These are phyloP conservation scores for Channa striata DNA, from an alignment of 2,797 vertebrate genomes.

Conservation along the genomic window DNA sequence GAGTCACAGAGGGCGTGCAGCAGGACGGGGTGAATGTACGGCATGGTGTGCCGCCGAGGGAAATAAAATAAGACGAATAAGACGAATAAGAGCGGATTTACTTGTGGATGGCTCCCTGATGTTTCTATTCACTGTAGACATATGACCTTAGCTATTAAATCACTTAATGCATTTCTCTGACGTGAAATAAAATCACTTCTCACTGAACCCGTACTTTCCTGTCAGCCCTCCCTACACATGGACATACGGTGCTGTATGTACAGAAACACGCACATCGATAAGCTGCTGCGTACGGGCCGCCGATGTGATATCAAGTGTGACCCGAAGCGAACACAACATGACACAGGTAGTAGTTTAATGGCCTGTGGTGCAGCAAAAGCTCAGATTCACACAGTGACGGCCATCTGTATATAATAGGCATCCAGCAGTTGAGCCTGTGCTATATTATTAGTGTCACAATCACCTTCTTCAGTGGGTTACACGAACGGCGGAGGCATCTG, in stretches of 20 bases:
- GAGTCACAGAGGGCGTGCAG: constrained; percentile 30
- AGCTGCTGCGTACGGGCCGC: constrained; percentile 16
- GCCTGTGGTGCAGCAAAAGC: constrained; percentile 21
- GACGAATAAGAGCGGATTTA: constrained; percentile 27
- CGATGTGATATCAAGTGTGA: constrained; percentile 36
- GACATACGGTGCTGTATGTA: not conserved
- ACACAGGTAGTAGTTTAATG: constrained; percentile 55
- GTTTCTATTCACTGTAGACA: constrained; percentile 41
- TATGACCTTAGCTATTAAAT: constrained; percentile 34
- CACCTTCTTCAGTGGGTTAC: constrained; percentile 68
- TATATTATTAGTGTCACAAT: constrained; percentile 70
- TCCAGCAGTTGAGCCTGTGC: constrained; percentile 50
- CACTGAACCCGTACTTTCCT: constrained; percentile 40
- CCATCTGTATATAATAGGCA: constrained; percentile 61
- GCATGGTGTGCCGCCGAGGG: constrained; percentile 38
- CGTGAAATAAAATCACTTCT: constrained; percentile 26
- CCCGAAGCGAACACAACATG: constrained; percentile 12
- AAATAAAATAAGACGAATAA: constrained; percentile 53
- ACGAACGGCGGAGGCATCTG: constrained; percentile 56
- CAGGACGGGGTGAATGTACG: constrained; percentile 25
- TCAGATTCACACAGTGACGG: constrained; percentile 35
- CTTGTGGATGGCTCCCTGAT: constrained; percentile 36
- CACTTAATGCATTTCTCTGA: constrained; percentile 48
- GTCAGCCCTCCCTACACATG: constrained; percentile 8
- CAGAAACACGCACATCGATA: constrained; percentile 31